phyloP scores from a whole-genome alignment of 2,113 vertebrate species.

The Rostratula benghalensis region DNA sequence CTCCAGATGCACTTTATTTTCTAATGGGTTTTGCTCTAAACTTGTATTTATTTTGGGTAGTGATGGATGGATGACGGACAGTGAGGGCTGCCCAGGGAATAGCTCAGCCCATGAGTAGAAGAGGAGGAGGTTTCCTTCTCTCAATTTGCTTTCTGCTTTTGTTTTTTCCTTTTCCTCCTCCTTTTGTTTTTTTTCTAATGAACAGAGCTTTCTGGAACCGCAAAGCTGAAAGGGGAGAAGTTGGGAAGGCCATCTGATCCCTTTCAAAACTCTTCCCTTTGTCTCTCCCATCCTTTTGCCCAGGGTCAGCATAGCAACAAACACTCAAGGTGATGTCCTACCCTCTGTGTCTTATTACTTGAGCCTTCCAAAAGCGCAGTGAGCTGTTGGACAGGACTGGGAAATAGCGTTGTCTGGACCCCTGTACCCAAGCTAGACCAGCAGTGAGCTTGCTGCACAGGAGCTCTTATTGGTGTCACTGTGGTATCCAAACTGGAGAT shows the following conservation, averaged over 20 bases:
- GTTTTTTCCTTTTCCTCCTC: neutral
- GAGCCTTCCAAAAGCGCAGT: neutral
- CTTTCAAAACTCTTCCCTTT: neutral
- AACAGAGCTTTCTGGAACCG: slow-evolving; percentile 19
- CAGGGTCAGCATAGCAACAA: neutral
- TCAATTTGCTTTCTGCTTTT: neutral
- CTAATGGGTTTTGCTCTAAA: slow-evolving; percentile 47
- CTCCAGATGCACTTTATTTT: slow-evolving; percentile 56
- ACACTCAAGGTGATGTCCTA: neutral
- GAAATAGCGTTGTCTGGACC: neutral
- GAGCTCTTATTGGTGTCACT: neutral
- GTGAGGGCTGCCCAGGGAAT: slow-evolving; percentile 36
- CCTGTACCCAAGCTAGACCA: neutral
- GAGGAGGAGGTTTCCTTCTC: slow-evolving; percentile 16
- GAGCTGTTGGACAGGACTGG: neutral
- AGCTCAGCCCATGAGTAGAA: neutral
- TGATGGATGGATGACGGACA: slow-evolving; percentile 4
- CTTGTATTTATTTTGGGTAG: slow-evolving; percentile 27
- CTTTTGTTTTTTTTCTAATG: neutral
- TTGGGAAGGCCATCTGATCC: neutral
- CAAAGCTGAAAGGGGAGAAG: neutral
- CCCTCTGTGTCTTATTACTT: neutral
- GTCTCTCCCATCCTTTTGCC: neutral
- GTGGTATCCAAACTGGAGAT: neutral
- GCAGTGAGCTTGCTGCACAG: neutral